Evolutionary conservation across 2,113 vertebrate genomes (phyloP), one percentile per base, ranked within the genome.

Genomic region (Heptranchias perlo): DNA sequence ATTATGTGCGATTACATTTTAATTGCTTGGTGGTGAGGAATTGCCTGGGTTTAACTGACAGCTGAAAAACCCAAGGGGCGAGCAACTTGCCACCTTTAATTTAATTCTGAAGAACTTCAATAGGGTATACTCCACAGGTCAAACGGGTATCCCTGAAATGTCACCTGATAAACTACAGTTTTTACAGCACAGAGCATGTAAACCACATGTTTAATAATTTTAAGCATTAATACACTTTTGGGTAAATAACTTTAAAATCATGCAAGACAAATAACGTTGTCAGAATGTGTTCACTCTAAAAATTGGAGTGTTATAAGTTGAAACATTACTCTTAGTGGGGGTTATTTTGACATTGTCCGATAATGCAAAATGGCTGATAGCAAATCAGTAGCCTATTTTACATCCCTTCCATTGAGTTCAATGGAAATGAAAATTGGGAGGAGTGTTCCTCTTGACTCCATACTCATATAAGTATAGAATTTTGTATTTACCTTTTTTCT

Each of bases 31-130:
- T 94, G 62, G 93, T 28, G 28, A 69, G 39, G 44, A 67, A 94
- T 94, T 69, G 93, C 64, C 44, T 13, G 93, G 52, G 10, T 69
- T 62, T 47, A 69, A 95, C 64, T 95, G 93, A 92, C 58, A 92
- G 64, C 25, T 95, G 11, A 95, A 49, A 95, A 49, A 47, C 39
- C 93, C 44, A 95, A 95, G 47, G 44, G 64, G 11, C 44, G 31
- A 52, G 47, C 39, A 95, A 95, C 65, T 69, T 95, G 62, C 44
- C 93, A 95, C 35, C 89, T 92, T 67, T 95, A 69, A 95, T 95
- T 95, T 95, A 95, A 52, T 69, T 69, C 47, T 95, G 44, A 52
- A 47, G 62, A 67, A 69, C 52, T 28, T 61, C 87, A 91, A 10
- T 91, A 28, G 11, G 28, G 87, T 35, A 58, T 35, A 58, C 39